A percentile compares a stretch with the other conserved stretches of the same genome.
These are phyloP conservation scores for Melanotaenia nigrans DNA, from an alignment of 2,797 vertebrate genomes.

Conservation along the genomic window DNA sequence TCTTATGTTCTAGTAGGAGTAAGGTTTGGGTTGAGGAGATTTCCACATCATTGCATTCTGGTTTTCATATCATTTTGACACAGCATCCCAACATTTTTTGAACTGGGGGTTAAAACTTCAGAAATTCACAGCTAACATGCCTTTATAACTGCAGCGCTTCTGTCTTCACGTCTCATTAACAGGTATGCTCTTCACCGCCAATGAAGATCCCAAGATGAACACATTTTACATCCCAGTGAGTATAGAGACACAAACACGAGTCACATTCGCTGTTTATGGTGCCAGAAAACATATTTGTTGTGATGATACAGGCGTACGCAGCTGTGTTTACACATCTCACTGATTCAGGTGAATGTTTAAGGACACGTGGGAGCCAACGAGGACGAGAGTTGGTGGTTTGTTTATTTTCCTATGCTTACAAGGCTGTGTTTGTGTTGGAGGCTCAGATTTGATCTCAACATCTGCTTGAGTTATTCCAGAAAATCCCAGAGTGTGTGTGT, in stretches of 20 bases:
- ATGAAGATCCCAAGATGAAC: constrained; percentile 97
- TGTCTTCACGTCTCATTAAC: constrained; percentile 21
- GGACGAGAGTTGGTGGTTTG: neutral
- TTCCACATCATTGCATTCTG: no score
- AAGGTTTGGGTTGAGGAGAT: no score
- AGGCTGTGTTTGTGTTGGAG: constrained; percentile 4
- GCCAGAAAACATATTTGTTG: neutral
- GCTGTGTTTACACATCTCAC: no score
- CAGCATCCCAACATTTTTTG: neutral
- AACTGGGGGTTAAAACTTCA: neutral
- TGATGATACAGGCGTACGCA: no score
- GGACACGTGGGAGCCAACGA: neutral
- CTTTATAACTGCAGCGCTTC: neutral
- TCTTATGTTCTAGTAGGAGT: no score
- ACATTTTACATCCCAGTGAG: constrained; percentile 98
- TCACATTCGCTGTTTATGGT: neutral
- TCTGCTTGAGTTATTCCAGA: neutral
- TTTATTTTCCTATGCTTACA: neutral
- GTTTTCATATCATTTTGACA: no score
- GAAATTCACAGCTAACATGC: neutral
- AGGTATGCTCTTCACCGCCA: constrained; percentile 99
- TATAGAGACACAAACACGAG: constrained; percentile 18
- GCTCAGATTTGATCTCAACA: constrained; percentile 7
- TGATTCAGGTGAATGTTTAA: neutral
- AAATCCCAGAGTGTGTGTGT: constrained; percentile 8